A percentile compares a stretch with the other conserved stretches of the same genome.
Conservation (phyloP, 2,888 invertebrate species). For the Idaea dimidiata region DNA sequence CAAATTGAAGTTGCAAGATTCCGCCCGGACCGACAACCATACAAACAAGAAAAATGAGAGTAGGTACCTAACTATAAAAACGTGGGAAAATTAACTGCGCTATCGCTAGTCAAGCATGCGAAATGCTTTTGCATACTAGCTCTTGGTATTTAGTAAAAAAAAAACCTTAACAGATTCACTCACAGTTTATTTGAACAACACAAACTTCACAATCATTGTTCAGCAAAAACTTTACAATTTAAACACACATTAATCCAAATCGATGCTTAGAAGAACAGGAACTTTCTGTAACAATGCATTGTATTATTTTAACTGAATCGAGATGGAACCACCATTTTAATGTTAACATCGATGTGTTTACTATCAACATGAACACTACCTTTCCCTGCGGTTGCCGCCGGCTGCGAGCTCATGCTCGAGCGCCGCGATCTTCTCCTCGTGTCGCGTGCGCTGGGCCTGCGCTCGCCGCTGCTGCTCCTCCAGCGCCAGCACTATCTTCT, state of each 20-base stretch:
- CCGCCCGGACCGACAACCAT: no score
- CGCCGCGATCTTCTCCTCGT: slow-evolving; percentile 80
- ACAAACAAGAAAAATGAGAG: no score
- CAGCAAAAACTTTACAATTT: slow-evolving; percentile 10
- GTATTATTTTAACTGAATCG: not conserved
- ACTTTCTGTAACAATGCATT: slow-evolving; percentile 57
- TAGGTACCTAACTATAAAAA: no score
- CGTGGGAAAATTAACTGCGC: no score
- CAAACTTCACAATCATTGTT: not conserved
- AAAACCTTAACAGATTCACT: not conserved
- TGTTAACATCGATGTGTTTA: not conserved
- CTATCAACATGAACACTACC: slow-evolving; percentile 35
- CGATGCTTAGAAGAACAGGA: slow-evolving; percentile 59
- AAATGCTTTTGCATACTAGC: no score
- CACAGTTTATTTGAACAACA: not conserved
- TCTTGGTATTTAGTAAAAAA: not conserved
- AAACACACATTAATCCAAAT: slow-evolving; percentile 11
- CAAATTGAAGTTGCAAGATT: no score
- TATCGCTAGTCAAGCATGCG: no score
- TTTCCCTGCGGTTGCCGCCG: slow-evolving; percentile 58
- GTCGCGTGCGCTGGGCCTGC: slow-evolving; percentile 80
- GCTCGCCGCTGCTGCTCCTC: slow-evolving; percentile 80
- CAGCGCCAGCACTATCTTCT: slow-evolving; percentile 77
- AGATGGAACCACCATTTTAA: not conserved
- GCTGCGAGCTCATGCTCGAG: slow-evolving; percentile 77